Conservation (phyloP, 2,888 invertebrate genomes). For the Rhogogaster chlorosoma region DNA sequence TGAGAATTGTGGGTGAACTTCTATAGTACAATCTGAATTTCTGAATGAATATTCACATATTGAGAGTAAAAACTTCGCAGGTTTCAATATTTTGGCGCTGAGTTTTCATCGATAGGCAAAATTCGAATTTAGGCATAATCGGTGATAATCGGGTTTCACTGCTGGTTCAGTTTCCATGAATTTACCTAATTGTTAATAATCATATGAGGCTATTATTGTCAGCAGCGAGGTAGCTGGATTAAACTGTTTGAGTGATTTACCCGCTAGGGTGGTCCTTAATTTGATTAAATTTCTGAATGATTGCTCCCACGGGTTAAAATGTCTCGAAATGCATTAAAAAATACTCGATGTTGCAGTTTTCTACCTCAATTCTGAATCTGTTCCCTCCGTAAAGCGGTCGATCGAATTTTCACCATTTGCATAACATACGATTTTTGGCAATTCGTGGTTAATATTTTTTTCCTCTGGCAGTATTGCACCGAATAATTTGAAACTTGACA, state of each 20-base stretch:
- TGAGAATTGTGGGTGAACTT: not conserved
- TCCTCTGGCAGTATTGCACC: too few species aligned
- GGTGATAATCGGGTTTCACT: not conserved
- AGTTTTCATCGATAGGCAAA: not conserved
- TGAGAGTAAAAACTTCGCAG: not conserved
- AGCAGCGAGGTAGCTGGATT: not conserved
- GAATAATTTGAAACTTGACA: too few species aligned
- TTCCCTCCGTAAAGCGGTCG: too few species aligned
- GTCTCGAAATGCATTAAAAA: too few species aligned
- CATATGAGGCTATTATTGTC: not conserved
- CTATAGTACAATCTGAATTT: not conserved
- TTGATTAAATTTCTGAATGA: too few species aligned
- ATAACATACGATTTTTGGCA: too few species aligned
- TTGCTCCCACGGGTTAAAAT: too few species aligned
- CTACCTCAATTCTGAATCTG: too few species aligned
- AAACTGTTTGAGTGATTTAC: not conserved
- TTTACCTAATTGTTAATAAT: not conserved
- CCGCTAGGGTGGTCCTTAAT: too few species aligned
- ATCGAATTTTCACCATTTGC: too few species aligned
- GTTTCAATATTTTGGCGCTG: not conserved
- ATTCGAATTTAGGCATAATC: not conserved
- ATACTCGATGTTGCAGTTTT: too few species aligned
- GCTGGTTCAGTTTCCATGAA: not conserved
- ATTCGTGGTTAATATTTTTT: too few species aligned
- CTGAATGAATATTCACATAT: not conserved